A percentile compares a stretch with the other conserved stretches of the same genome.
Evolutionary conservation across 1,140 invertebrate genomes (phyloP).

Genomic region (Drosophila gunungcola): DNA sequence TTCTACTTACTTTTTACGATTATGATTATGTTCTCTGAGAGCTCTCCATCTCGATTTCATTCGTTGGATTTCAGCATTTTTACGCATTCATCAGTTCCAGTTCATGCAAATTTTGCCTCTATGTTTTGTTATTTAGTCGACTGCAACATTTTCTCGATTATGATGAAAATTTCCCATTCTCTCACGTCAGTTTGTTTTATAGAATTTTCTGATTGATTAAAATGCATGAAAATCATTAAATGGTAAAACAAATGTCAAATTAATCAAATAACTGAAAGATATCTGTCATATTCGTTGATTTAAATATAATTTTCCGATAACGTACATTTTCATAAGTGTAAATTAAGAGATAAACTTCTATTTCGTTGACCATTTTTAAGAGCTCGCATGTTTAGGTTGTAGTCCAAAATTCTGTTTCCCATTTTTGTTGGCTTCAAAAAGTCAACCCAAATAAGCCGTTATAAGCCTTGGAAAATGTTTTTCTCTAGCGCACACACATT

Average conservation of each 20-base stretch:
- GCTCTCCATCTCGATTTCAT: slow-evolving; percentile 55
- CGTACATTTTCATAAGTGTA: background rate
- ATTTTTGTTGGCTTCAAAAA: slow-evolving; percentile 8
- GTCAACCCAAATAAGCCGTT: slow-evolving; percentile 27
- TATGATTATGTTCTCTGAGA: slow-evolving; percentile 63
- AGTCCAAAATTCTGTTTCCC: background rate
- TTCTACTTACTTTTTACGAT: slow-evolving; percentile 67
- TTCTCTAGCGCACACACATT: slow-evolving; percentile 8
- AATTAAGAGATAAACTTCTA: background rate
- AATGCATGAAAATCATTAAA: background rate
- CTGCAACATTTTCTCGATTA: slow-evolving; percentile 21
- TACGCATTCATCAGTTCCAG: slow-evolving; percentile 43
- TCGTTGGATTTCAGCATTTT: slow-evolving; percentile 51
- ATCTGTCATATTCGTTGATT: background rate
- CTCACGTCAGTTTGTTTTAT: slow-evolving; percentile 9
- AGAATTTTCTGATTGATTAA: background rate
- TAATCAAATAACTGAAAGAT: background rate
- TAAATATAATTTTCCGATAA: background rate
- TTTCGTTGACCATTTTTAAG: background rate
- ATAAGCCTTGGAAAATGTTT: slow-evolving; percentile 12
- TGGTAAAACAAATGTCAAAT: too few relatives aligned
- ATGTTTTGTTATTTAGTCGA: slow-evolving; percentile 22
- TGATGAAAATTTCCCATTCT: background rate
- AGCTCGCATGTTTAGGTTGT: background rate
- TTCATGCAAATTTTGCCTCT: slow-evolving; percentile 14